Evolutionary conservation across 2,888 invertebrate genomes (phyloP).

Genomic region (Ethmia dodecea): DNA sequence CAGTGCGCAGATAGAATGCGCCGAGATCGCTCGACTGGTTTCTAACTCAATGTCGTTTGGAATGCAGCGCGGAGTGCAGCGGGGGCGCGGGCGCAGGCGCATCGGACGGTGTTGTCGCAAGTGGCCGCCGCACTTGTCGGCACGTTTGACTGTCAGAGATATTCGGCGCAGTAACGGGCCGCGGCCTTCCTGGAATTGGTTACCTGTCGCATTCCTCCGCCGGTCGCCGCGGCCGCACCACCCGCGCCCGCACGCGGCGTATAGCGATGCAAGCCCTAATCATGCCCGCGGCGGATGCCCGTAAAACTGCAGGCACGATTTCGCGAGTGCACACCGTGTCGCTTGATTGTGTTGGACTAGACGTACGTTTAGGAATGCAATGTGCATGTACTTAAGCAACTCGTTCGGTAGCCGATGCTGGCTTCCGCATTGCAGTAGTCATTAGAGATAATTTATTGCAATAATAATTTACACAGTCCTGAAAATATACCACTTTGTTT

Average conservation of each 20-base stretch:
- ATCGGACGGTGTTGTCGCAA: constrained; percentile 71
- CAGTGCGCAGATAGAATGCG: constrained; percentile 39
- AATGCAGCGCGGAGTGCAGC: constrained; percentile 48
- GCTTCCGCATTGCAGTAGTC: no score
- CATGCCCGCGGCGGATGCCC: constrained; percentile 32
- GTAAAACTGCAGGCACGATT: neutral
- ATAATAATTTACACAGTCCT: no score
- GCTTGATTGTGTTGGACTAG: no score
- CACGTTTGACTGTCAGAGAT: constrained; percentile 74
- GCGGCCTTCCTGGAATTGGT: constrained; percentile 76
- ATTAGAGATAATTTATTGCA: no score
- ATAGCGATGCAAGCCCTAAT: constrained; percentile 51
- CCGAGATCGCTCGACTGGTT: constrained; percentile 63
- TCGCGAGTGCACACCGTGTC: no score
- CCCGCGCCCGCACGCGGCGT: constrained; percentile 30
- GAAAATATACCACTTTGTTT: no score
- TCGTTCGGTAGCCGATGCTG: no score
- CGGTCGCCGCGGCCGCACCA: constrained; percentile 49
- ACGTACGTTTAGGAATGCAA: no score
- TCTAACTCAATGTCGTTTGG: constrained; percentile 72
- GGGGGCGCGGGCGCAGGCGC: constrained; percentile 41
- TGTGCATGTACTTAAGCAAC: no score
- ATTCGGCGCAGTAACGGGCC: constrained; percentile 77
- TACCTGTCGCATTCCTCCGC: constrained; percentile 75
- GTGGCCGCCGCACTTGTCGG: constrained; percentile 74